These are phyloP conservation scores for Lipotes vexillifer DNA, from an alignment of 2,113 vertebrate species.

Conservation along the genomic window DNA sequence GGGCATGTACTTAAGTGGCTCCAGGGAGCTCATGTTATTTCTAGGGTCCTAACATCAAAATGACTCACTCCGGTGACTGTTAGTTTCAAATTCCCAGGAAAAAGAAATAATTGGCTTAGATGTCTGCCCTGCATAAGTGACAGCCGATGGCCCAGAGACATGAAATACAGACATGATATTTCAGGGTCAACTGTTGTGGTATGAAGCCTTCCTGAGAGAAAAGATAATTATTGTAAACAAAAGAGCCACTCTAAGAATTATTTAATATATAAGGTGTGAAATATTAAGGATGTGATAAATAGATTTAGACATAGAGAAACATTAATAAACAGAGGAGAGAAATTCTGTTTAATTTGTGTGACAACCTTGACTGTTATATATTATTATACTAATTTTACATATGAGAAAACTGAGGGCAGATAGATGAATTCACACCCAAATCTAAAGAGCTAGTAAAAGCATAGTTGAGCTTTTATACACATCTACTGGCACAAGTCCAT, in stretches of 20 bases:
- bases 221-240: not conserved
- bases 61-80: not conserved
- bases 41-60: not conserved
- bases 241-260: not conserved
- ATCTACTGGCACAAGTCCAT: not conserved
- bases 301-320: not conserved
- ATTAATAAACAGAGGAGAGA: not conserved
- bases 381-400: not conserved
- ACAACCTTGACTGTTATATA: not conserved
- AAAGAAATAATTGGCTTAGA: not conserved
- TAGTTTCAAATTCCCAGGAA: not conserved
- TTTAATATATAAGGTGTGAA: not conserved
- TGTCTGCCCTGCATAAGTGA: not conserved
- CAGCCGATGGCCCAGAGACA: not conserved
- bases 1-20: not conserved
- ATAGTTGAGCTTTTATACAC: not conserved
- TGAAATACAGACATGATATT: not conserved
- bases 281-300: not conserved
- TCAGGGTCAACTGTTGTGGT: not conserved
- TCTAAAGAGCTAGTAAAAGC: not conserved
- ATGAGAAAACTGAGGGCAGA: not conserved
- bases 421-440: not conserved
- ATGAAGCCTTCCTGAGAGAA: not conserved
- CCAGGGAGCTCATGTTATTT: not conserved
- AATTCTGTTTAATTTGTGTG: not conserved